Conservation (phyloP, 2,888 invertebrate species). For the Parnassius orleans region DNA sequence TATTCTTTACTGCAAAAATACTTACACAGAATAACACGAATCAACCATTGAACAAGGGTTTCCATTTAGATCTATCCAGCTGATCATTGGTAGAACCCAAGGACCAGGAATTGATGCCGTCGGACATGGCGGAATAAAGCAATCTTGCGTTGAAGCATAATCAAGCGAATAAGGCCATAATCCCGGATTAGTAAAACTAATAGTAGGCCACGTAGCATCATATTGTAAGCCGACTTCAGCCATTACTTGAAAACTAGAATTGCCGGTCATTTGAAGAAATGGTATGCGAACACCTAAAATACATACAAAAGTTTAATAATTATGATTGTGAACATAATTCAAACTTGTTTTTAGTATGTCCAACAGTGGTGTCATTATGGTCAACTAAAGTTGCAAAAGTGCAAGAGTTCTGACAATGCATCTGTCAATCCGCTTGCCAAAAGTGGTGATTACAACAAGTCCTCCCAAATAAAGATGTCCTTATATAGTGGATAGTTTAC, state of each 20-base stretch:
- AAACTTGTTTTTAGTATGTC: too few species aligned
- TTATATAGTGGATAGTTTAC: too few species aligned
- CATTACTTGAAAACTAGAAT: slow-evolving; percentile 69
- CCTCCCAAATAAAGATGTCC: too few species aligned
- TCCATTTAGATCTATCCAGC: slow-evolving; percentile 54
- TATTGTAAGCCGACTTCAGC: slow-evolving; percentile 61
- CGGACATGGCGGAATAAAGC: slow-evolving; percentile 71
- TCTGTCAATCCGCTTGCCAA: too few species aligned
- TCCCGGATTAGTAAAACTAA: slow-evolving; percentile 45
- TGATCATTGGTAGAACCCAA: slow-evolving; percentile 81
- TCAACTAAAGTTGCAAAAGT: too few species aligned
- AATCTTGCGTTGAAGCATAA: slow-evolving; percentile 64
- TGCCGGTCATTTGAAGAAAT: slow-evolving; percentile 78
- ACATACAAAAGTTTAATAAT: background rate
- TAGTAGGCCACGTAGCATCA: slow-evolving; percentile 78
- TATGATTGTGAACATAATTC: too few species aligned
- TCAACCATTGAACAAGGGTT: slow-evolving; percentile 72
- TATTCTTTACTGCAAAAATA: slow-evolving; percentile 10
- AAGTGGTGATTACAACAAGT: too few species aligned
- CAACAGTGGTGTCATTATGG: too few species aligned
- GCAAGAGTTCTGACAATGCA: too few species aligned
- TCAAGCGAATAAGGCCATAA: slow-evolving; percentile 83
- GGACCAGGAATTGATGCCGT: slow-evolving; percentile 66
- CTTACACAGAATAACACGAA: slow-evolving; percentile 59
- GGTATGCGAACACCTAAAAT: slow-evolving; percentile 72